A percentile compares a stretch with the other conserved stretches of the same genome.
These are phyloP conservation scores for Dryas iulia DNA, from an alignment of 1,140 invertebrate species.

Conservation along the genomic window DNA sequence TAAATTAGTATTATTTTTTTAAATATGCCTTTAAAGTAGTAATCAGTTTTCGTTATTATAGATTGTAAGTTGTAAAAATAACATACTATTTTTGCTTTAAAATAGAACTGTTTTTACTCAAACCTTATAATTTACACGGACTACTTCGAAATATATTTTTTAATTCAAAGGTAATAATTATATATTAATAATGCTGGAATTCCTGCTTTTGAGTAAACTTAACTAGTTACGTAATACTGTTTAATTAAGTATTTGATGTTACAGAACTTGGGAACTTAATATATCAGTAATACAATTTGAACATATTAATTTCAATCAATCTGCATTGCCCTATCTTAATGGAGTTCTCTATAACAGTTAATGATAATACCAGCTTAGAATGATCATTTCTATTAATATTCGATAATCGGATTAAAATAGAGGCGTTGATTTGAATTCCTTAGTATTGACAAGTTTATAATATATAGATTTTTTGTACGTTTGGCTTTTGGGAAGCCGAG, in stretches of 20 bases:
- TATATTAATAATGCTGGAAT: background rate
- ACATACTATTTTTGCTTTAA: too few species aligned
- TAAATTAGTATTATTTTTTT: background rate
- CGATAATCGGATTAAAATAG: constrained; percentile 33
- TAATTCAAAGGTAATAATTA: background rate
- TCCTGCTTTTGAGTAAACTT: background rate
- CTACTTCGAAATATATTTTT: too few species aligned
- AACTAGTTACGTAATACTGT: background rate
- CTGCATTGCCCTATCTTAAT: constrained; percentile 3
- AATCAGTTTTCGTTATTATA: background rate
- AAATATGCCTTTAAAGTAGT: background rate
- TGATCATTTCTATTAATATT: constrained; percentile 24
- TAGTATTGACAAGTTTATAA: background rate
- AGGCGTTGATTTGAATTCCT: background rate
- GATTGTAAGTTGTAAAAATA: background rate
- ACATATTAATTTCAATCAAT: constrained; percentile 16
- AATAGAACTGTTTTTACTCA: background rate
- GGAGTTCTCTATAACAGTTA: background rate
- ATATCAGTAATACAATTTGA: background rate
- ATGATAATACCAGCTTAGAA: constrained; percentile 15
- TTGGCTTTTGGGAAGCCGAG: too few species aligned
- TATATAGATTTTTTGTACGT: background rate
- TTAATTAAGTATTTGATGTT: background rate
- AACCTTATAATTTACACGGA: background rate
- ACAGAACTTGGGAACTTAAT: background rate